Evolutionary conservation across 2,888 invertebrate species (phyloP), one percentile per base, ranked within the genome.

Genomic region (Ramazzottius varieornatus): DNA sequence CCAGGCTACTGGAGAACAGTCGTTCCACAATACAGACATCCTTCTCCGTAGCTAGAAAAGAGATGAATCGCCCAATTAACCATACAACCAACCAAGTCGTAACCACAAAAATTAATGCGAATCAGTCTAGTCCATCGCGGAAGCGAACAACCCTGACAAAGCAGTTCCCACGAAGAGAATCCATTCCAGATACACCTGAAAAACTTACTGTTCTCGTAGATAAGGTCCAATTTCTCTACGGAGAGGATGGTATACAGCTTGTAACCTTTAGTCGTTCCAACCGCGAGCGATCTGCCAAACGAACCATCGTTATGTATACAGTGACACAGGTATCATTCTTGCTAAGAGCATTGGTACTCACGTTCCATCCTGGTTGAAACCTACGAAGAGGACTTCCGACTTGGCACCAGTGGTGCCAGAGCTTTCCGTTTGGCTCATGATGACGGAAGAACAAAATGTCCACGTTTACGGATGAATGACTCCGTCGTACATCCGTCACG

Each of bases 321-420:
- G n/a, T n/a, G n/a, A n/a, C n/a, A n/a, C n/a, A n/a, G n/a, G n/a
- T n/a, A n/a, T 67, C 63, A 16, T 63, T 2, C n/a, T 32, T 65
- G 2, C 63, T 32, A 16, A 64, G 4, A 46, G n/a, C 33, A 65
- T 33, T 13, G 29, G 33, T n/a, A 84, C 90, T 88, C 86, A 93
- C 93, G 92, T 87, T 83, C 85, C 86, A 78, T 94, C 93, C 79
- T 94, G 93, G 79, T 94, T 94, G 77, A 94, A 94, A 80, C 90
- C 91, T 73, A 92, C 90, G 79, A 88, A 91, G 78, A 87, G 85
- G 78, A 86, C 85, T 78, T 86, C 86, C 78, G 83, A 79, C 82
- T 83, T 82, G 85, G 83, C 84, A 84, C 86, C 86, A 86, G 86
- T 40, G 81, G 20, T 24, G 20, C 54, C 54, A 24, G 54, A 8